Evolutionary conservation across 2,797 vertebrate species (phyloP), one percentile per base, ranked within the genome.

Genomic region (Lepidocolaptes lacrymiger): DNA sequence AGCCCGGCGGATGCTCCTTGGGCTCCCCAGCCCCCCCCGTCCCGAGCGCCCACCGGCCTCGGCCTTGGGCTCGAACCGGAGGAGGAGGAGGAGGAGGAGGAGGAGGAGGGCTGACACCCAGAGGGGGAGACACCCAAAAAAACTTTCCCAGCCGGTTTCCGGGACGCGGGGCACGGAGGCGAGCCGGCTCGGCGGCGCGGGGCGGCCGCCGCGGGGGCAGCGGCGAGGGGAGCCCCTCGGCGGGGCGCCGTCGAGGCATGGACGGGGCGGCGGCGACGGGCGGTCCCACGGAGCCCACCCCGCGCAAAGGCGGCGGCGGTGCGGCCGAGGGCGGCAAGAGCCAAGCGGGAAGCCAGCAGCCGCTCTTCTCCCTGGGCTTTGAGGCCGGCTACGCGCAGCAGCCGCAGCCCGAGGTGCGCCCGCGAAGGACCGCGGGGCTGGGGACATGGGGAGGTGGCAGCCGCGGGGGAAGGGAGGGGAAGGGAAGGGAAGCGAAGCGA

Each of bases 371-470:
- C 55, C 77, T 85, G n/a, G 85, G 93, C 56, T 93, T 96, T 86
- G 71, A 94, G 44, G 81, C 81, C 44, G 71, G 69, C 71, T 85
- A 67, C 54, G 54, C 32, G 54, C 82, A 85, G 82, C 62, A 85
- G 71, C 62, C 82, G 74, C 86, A 69, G 63, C 84, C 96, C 86
- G 96, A 98, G 97, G 97, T 97, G 97, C 95, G 97, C 97, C 96
- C 64, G 59, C 85, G 88, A 67, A 75, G 62, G 71, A 67, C 62
- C 41, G 51, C n/a, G 52, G 85, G 52, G 51, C 44, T 66, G 32
- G 81, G 81, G 44, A 66, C 62, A 41, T 9, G 61, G 81, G 61
- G 52, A 51, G 44, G 82, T 44, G 62, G 27, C 71, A 49, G 62
- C 71, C 17, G 69, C 5, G 43, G 44, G 61, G 43, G 43, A 43